Evolutionary conservation across 2,888 invertebrate species (phyloP).

Genomic region (Apotomis betuletana): DNA sequence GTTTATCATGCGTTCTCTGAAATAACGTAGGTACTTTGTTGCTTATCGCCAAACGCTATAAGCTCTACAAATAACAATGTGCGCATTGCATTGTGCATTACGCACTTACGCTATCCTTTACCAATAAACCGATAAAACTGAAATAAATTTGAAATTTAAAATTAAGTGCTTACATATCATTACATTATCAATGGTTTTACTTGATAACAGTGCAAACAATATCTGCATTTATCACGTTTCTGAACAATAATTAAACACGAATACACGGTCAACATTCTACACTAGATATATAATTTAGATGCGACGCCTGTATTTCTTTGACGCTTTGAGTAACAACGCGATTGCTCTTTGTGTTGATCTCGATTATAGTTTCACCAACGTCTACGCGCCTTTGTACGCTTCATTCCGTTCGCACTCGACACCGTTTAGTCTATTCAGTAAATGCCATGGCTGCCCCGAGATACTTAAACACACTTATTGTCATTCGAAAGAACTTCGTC

Average conservation of each 20-base stretch:
- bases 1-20: constrained; percentile 33
- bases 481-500: constrained; percentile 39
- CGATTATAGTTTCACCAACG: constrained; percentile 67
- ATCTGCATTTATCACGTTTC: constrained; percentile 13
- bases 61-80: constrained; percentile 32
- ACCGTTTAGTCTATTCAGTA: constrained; percentile 46
- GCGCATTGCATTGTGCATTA: constrained; percentile 17
- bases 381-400: constrained; percentile 53
- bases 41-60: constrained; percentile 27
- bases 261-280: constrained; percentile 9
- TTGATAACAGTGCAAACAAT: constrained; percentile 5
- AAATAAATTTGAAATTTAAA: not conserved
- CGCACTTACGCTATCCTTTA: not conserved
- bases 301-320: constrained; percentile 55
- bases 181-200: constrained; percentile 1
- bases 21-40: constrained; percentile 20
- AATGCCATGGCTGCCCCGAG: constrained; percentile 51
- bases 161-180: not conserved
- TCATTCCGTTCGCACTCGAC: constrained; percentile 49
- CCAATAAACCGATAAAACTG: not conserved
- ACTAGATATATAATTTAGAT: no score
- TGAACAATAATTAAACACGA: constrained; percentile 10
- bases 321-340: constrained; percentile 55
- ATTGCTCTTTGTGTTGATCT: constrained; percentile 70
- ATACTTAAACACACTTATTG: constrained; percentile 42